Conservation (phyloP, 2,113 vertebrate genomes). For the Azemiops feae region DNA sequence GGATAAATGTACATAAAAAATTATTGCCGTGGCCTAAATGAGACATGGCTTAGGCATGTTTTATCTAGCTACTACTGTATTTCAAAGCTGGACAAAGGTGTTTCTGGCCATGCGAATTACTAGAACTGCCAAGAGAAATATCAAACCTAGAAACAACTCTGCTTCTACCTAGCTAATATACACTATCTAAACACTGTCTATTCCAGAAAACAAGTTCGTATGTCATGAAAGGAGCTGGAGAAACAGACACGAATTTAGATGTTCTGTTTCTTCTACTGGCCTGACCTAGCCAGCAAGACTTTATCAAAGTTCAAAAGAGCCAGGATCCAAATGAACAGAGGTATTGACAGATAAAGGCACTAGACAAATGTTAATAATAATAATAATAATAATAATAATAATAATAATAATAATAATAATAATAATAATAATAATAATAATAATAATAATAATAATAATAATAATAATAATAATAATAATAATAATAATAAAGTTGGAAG, state of each 20-base stretch:
- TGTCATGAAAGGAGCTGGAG: neutral
- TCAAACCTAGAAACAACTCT: neutral
- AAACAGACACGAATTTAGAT: conserved; percentile 47
- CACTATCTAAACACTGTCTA: neutral
- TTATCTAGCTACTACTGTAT: neutral
- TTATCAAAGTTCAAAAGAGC: neutral
- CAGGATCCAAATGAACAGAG: neutral
- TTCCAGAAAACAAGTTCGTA: neutral
- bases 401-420: too few relatives aligned
- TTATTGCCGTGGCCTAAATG: neutral
- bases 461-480: too few relatives aligned
- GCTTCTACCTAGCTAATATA: neutral
- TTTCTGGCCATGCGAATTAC: neutral
- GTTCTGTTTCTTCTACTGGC: conserved; percentile 34
- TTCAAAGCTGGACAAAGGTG: neutral
- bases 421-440: too few relatives aligned
- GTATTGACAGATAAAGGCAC: conserved; percentile 46
- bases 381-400: too few relatives aligned
- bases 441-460: too few relatives aligned
- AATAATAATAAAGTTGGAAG: too few relatives aligned
- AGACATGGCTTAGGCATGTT: neutral
- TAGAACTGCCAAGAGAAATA: neutral
- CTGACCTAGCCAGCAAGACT: neutral
- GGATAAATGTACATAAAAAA: neutral
- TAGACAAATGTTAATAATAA: conserved; percentile 50